Evolutionary conservation across 2,113 vertebrate species (phyloP).

Genomic region (Lamprotornis superbus): DNA sequence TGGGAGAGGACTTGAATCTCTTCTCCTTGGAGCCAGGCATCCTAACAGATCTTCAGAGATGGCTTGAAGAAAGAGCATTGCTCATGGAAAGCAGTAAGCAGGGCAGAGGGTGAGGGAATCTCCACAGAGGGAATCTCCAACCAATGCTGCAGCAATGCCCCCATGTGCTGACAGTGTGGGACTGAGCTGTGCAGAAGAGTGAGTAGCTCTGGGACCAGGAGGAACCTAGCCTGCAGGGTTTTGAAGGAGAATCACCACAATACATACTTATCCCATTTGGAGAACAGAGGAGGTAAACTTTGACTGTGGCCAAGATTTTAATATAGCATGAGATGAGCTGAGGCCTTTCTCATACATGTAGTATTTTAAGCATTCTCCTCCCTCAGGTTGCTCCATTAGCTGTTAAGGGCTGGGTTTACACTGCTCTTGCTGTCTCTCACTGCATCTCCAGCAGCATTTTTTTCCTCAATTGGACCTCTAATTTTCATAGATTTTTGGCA

Average conservation of each 20-base stretch:
- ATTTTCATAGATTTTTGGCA: neutral
- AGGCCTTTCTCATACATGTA: neutral
- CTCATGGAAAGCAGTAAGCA: accelerated
- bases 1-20: neutral
- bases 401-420: neutral
- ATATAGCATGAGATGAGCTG: neutral
- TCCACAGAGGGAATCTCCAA: too few species aligned
- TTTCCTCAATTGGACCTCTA: neutral
- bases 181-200: neutral
- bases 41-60: neutral
- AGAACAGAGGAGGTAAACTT: neutral
- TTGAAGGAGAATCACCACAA: neutral
- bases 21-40: neutral
- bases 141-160: neutral
- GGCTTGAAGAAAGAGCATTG: neutral
- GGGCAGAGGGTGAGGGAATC: neutral
- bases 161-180: neutral
- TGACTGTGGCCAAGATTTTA: neutral
- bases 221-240: neutral
- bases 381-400: neutral
- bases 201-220: accelerated
- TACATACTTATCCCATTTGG: neutral
- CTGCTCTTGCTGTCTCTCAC: neutral
- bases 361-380: neutral
- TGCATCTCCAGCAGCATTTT: neutral